Evolutionary conservation across 2,888 invertebrate species (phyloP).

Genomic region (Tipula confusa): DNA sequence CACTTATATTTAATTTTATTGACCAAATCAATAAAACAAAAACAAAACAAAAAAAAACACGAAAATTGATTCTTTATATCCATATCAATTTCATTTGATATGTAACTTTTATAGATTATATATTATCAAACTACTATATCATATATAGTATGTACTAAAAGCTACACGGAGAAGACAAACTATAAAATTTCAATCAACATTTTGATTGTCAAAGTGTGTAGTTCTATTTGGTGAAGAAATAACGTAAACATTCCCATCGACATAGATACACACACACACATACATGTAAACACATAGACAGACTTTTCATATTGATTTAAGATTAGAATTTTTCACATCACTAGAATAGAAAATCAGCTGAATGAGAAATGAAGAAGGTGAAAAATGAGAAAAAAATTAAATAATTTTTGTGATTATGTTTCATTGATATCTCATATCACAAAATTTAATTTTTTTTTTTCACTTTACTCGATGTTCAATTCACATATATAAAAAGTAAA

Average conservation of each 20-base stretch:
- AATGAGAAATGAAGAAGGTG: not conserved
- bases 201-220: not conserved
- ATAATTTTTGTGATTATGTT: not conserved
- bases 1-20: not conserved
- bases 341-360: not conserved
- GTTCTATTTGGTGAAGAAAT: not conserved
- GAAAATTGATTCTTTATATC: not conserved
- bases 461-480: not conserved
- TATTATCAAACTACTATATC: not conserved
- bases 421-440: not conserved
- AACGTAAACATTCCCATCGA: not conserved
- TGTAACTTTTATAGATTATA: not conserved
- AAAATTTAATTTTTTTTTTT: too few relatives aligned
- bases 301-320: not conserved
- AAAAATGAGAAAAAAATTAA: not conserved
- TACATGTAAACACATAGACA: not conserved
- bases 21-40: not conserved
- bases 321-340: not conserved
- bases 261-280: not conserved
- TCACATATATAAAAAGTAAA: not conserved
- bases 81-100: not conserved
- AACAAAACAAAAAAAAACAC: not conserved
- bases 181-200: conserved; percentile 20
- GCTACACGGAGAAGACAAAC: not conserved
- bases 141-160: too few relatives aligned